Percentiles rank a stretch among this genome's conserved stretches.
phyloP scores from a whole-genome alignment of 2,797 vertebrate species.

The Hoplostethus atlanticus region DNA sequence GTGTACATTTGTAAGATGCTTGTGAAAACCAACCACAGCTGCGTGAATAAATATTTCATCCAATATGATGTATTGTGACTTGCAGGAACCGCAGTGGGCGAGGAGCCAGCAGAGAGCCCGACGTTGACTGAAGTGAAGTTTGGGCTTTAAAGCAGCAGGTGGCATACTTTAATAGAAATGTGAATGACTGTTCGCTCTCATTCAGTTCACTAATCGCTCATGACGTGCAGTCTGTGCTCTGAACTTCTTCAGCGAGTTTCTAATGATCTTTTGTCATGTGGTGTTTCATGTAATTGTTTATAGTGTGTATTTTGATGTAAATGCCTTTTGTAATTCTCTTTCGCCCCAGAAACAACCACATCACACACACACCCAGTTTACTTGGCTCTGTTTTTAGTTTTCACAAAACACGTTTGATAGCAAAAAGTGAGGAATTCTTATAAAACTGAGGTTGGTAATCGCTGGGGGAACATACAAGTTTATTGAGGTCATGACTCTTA shows the following conservation, averaged over 20 bases:
- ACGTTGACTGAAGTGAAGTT: not conserved
- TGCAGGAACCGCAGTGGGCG: constrained; percentile 1
- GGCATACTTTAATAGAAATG: constrained; percentile 14
- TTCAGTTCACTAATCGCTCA: constrained; percentile 19
- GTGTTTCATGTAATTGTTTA: too few species aligned
- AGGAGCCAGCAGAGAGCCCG: constrained; percentile 16
- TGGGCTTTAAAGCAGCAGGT: constrained; percentile 19
- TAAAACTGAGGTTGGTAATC: not conserved
- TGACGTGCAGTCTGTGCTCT: not conserved
- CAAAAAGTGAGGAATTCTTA: constrained; percentile 2
- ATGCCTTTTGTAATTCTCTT: too few species aligned
- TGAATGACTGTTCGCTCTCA: not conserved
- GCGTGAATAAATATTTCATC: constrained; percentile 58
- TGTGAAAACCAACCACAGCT: constrained; percentile 50
- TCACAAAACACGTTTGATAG: not conserved
- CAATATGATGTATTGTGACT: constrained; percentile 21
- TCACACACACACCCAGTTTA: not conserved
- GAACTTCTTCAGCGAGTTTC: not conserved
- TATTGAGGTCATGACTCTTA: constrained; percentile 9
- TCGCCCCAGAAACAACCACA: too few species aligned
- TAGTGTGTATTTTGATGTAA: too few species aligned
- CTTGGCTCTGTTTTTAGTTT: not conserved
- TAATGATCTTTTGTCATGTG: not conserved
- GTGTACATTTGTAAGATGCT: constrained; percentile 55
- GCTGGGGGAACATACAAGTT: not conserved